Conservation (phyloP, 2,888 invertebrate genomes). For the Caenorhabditis zanzibari region DNA sequence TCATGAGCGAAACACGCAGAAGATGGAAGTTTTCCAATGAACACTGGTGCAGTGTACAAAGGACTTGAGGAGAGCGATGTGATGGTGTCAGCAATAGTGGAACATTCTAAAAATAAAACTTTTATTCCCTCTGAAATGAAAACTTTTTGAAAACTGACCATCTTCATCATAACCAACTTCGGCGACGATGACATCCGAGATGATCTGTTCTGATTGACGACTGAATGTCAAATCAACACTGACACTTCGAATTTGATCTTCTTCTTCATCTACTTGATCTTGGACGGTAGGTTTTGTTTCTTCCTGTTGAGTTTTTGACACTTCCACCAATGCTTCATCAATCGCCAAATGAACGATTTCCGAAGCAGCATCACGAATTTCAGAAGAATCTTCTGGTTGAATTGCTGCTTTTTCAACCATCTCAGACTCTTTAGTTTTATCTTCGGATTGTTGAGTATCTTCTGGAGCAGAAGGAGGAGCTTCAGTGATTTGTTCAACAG, state of each 20-base stretch:
- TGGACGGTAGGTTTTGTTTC: background rate
- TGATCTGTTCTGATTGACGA: conserved; percentile 57
- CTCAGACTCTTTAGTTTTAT: background rate
- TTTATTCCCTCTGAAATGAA: no score
- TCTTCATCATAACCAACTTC: conserved; percentile 72
- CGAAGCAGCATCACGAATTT: conserved; percentile 5
- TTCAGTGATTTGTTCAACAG: background rate
- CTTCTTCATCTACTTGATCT: background rate
- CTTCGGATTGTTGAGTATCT: background rate
- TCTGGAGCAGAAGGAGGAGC: background rate
- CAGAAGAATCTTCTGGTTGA: conserved; percentile 7
- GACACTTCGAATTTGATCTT: conserved; percentile 51
- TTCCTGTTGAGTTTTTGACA: conserved; percentile 2
- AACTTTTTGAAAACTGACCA: conserved; percentile 48
- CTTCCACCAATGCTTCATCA: conserved; percentile 48
- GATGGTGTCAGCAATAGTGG: conserved; percentile 76
- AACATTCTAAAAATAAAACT: conserved; percentile 73
- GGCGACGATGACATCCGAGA: conserved; percentile 69
- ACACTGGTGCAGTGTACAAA: conserved; percentile 75
- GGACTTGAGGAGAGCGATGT: conserved; percentile 74
- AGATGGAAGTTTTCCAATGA: conserved; percentile 56
- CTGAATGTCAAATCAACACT: conserved; percentile 63
- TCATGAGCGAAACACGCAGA: conserved; percentile 62
- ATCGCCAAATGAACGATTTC: conserved; percentile 38
- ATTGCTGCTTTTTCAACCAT: conserved; percentile 35